phyloP scores from a whole-genome alignment of 2,797 vertebrate species.

The Lutjanus argentimaculatus region DNA sequence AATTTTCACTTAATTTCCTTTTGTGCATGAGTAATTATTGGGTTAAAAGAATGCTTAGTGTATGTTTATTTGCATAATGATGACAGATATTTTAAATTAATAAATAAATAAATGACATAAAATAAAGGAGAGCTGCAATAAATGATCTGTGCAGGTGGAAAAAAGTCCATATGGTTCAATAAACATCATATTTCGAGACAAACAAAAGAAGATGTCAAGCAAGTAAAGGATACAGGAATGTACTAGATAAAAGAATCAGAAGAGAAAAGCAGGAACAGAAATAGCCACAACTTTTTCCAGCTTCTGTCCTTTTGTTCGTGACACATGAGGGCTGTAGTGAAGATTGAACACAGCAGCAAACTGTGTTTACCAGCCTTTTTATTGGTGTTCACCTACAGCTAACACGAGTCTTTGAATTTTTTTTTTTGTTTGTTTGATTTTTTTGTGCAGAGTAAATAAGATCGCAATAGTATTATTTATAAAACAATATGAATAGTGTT shows the following conservation, averaged over 20 bases:
- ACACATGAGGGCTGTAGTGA: constrained; percentile 9
- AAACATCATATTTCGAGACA: constrained; percentile 9
- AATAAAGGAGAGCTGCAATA: background rate
- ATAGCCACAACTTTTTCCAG: constrained; percentile 24
- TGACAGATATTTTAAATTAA: background rate
- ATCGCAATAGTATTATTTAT: background rate
- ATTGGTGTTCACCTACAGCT: no score
- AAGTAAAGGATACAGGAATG: background rate
- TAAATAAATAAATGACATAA: constrained; percentile 19
- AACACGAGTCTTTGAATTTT: background rate
- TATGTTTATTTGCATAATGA: constrained; percentile 1
- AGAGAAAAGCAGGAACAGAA: constrained; percentile 35
- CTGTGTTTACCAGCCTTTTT: background rate
- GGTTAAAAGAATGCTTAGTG: background rate
- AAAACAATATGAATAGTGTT: background rate
- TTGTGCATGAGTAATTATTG: no score
- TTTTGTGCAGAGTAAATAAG: background rate
- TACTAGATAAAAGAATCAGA: background rate
- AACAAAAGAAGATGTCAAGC: constrained; percentile 6
- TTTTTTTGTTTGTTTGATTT: background rate
- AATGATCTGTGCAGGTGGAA: background rate
- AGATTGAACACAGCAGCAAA: background rate
- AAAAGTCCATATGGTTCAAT: background rate
- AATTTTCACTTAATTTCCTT: background rate
- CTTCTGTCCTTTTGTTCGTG: constrained; percentile 22